Conservation (phyloP, 37 sponge, comb jelly and placozoan genomes). For the Bolinopsis microptera region DNA sequence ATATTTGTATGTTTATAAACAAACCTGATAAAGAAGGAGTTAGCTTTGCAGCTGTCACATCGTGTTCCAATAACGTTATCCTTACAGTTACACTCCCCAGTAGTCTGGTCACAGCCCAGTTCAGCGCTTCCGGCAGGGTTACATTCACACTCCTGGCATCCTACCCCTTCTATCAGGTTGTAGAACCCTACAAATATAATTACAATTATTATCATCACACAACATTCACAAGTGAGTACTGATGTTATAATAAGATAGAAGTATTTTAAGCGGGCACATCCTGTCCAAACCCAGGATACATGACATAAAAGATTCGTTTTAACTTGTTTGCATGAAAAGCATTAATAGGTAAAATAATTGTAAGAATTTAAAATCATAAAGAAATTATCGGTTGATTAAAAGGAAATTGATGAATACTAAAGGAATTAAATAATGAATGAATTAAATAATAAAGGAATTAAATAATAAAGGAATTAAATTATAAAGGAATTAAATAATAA, state of each 20-base stretch:
- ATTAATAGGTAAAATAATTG: not conserved
- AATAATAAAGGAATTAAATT: too few species aligned
- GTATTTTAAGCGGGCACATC: too few species aligned
- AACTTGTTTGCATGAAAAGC: too few species aligned
- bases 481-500: too few species aligned
- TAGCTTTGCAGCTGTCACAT: conserved; percentile 62
- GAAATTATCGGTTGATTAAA: too few species aligned
- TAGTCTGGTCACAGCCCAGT: conserved; percentile 23
- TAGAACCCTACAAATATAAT: conserved; percentile 63
- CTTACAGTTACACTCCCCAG: conserved; percentile 61
- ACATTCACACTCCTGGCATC: conserved; percentile 38
- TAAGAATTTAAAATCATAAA: not conserved
- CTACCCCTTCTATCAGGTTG: conserved; percentile 25
- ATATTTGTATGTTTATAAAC: too few species aligned
- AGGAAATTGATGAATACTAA: too few species aligned
- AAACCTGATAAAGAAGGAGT: conserved; percentile 25
- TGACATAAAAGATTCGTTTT: too few species aligned
- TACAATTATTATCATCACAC: not conserved
- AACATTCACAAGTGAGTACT: not conserved
- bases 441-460: too few species aligned
- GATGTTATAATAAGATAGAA: not conserved
- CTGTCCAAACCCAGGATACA: too few species aligned
- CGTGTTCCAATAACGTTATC: conserved; percentile 55
- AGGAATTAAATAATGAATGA: too few species aligned
- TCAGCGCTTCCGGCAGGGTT: not conserved